phyloP scores from a whole-genome alignment of 2,797 vertebrate species.

The Chromobotia macracanthus region DNA sequence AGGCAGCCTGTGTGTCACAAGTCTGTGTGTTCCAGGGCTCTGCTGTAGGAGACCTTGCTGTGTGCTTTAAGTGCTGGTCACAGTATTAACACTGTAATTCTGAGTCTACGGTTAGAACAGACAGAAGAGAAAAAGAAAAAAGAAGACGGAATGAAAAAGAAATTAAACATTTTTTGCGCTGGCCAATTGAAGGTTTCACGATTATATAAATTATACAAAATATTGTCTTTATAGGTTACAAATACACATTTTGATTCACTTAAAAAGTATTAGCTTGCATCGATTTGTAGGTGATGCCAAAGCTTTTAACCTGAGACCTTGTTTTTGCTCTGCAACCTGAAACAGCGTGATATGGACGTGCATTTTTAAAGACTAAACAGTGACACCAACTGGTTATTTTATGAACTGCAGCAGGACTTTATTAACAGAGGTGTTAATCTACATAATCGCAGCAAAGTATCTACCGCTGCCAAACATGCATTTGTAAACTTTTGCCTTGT shows the following conservation, averaged over 20 bases:
- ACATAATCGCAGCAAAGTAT: conserved; percentile 33
- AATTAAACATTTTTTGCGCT: neutral
- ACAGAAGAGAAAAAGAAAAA: neutral
- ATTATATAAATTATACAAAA: neutral
- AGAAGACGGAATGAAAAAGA: no score
- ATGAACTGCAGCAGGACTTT: conserved; percentile 74
- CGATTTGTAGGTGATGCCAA: neutral
- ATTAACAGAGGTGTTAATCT: conserved; percentile 42
- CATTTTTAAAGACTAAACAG: conserved; percentile 38
- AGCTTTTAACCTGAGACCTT: no score
- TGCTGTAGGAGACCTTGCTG: neutral
- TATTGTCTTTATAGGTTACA: neutral
- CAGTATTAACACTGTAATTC: conserved; percentile 27
- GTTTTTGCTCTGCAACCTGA: neutral
- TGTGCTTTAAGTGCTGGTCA: conserved; percentile 23
- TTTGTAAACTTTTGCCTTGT: neutral
- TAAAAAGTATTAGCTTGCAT: neutral
- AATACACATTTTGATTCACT: no score
- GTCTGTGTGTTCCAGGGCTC: neutral
- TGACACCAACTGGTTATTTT: conserved; percentile 80
- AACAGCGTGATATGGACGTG: no score
- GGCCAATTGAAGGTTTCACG: neutral
- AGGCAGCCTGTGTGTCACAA: conserved; percentile 36
- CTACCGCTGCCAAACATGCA: neutral
- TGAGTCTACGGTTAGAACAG: conserved; percentile 17